phyloP scores from a whole-genome alignment of 2,797 vertebrate genomes.

The Atherinosoma microstoma region DNA sequence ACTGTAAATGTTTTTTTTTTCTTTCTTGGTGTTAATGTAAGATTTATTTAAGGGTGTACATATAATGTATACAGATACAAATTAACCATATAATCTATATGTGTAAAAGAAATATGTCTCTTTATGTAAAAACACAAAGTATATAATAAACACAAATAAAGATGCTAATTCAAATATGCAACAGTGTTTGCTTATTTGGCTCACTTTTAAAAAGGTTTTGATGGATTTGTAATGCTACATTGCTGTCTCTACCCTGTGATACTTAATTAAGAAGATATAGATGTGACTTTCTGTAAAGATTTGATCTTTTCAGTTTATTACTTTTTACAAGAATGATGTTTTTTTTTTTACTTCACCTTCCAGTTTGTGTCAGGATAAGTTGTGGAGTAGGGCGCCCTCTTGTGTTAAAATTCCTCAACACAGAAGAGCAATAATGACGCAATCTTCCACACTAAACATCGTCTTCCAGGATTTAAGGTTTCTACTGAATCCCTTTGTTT shows the following conservation, averaged over 20 bases:
- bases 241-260: not conserved
- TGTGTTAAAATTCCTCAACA: conserved; percentile 21
- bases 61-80: conserved; percentile 81
- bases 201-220: not conserved
- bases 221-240: not conserved
- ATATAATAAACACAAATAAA: conserved; percentile 86
- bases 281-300: not conserved
- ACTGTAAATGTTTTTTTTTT: conserved; percentile 79
- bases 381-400: conserved; percentile 52
- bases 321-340: not conserved
- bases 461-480: not conserved
- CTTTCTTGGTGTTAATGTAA: conserved; percentile 81
- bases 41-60: conserved; percentile 83
- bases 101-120: conserved; percentile 84
- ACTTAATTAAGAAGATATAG: not conserved
- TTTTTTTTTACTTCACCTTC: not conserved
- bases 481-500: not conserved
- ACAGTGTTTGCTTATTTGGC: conserved; percentile 8
- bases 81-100: conserved; percentile 85
- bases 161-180: conserved; percentile 78
- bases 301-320: not conserved
- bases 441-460: conserved; percentile 16
- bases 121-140: conserved; percentile 86
- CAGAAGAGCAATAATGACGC: not conserved
- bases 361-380: not conserved